Evolutionary conservation across 2,113 vertebrate genomes (phyloP).

Genomic region (Myrmecobius fasciatus): DNA sequence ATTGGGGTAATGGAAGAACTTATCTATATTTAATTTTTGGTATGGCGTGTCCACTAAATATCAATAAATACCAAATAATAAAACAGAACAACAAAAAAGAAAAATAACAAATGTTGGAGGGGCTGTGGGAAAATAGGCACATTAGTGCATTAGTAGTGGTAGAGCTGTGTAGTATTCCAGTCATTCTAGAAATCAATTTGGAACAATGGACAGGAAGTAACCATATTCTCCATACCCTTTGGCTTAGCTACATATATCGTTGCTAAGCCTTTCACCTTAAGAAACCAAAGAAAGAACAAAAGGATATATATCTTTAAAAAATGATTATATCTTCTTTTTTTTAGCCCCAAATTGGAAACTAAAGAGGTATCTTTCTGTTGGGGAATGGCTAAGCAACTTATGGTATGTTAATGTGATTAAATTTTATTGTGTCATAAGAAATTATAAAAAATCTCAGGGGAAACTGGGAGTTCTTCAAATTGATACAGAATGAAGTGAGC

Average conservation of each 20-base stretch:
- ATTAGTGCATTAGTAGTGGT: not conserved
- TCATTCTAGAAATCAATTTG: not conserved
- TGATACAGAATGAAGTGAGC: not conserved
- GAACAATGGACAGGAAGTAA: not conserved
- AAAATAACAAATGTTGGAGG: not conserved
- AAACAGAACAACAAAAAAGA: not conserved
- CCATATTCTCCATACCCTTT: not conserved
- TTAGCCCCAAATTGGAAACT: not conserved
- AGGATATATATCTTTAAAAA: not conserved
- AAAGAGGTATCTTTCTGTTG: not conserved
- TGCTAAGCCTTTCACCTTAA: too few species aligned
- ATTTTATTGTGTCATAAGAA: not conserved
- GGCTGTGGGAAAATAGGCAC: not conserved
- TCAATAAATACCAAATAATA: not conserved
- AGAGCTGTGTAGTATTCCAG: not conserved
- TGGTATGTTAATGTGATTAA: not conserved
- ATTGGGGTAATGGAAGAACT: not conserved
- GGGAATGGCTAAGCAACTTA: not conserved
- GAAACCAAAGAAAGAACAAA: too few species aligned
- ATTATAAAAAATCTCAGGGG: not conserved
- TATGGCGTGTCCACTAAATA: not conserved
- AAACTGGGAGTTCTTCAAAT: not conserved
- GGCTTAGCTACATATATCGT: not conserved
- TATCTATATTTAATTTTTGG: not conserved
- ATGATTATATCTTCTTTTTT: not conserved